phyloP scores from a whole-genome alignment of 2,888 invertebrate species.

The Gymnocheta viridis region DNA sequence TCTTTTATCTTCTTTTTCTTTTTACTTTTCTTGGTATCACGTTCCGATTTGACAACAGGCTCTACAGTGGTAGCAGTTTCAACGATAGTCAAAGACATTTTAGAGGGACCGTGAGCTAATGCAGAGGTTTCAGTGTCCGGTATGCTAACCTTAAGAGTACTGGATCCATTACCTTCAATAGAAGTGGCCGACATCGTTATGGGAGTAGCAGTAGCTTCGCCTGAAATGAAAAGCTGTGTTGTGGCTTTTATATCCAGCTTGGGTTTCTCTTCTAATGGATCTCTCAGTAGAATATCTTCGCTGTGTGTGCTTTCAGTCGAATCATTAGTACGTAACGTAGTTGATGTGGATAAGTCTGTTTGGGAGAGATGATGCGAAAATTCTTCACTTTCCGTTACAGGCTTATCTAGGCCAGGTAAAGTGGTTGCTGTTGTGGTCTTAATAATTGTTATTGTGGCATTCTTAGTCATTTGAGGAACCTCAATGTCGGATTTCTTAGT shows the following conservation, averaged over 20 bases:
- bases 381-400: slow-evolving; percentile 52
- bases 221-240: slow-evolving; percentile 79
- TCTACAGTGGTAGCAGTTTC: slow-evolving; percentile 73
- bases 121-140: slow-evolving; percentile 37
- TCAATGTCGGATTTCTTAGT: slow-evolving; percentile 28
- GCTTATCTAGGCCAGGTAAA: slow-evolving; percentile 41
- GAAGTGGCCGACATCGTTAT: slow-evolving; percentile 80
- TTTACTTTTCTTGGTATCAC: slow-evolving; percentile 84
- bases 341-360: background rate
- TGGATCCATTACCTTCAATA: slow-evolving; percentile 79
- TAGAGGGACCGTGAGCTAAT: slow-evolving; percentile 58
- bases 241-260: slow-evolving; percentile 75
- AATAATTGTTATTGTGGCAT: slow-evolving; percentile 56
- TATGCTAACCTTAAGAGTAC: slow-evolving; percentile 77
- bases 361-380: slow-evolving; percentile 27
- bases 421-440: slow-evolving; percentile 47
- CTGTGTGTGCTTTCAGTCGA: background rate
- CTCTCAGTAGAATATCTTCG: background rate
- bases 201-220: slow-evolving; percentile 76
- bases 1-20: slow-evolving; percentile 85
- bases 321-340: background rate
- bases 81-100: slow-evolving; percentile 79
- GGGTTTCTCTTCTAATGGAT: slow-evolving; percentile 50
- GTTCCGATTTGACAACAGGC: slow-evolving; percentile 62
- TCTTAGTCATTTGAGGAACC: slow-evolving; percentile 54